phyloP scores from a whole-genome alignment of 2,797 vertebrate species.

The Periophthalmus magnuspinnatus region DNA sequence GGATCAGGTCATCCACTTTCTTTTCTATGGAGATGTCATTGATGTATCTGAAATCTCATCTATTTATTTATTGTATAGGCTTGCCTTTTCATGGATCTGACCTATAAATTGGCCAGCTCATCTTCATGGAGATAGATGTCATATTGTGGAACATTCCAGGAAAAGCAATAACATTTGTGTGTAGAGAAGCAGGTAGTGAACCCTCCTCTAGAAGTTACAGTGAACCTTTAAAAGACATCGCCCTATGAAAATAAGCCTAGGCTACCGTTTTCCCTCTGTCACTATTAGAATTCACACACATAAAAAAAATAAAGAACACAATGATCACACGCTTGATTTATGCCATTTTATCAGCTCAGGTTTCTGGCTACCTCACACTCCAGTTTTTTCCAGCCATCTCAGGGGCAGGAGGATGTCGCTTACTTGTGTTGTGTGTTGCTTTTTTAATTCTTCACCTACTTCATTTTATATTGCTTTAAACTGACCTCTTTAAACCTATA shows the following conservation, averaged over 20 bases:
- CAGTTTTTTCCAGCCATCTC: neutral
- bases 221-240: no score
- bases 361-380: neutral
- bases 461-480: slow-evolving; percentile 24
- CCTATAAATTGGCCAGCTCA: neutral
- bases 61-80: no score
- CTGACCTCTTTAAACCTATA: slow-evolving; percentile 31
- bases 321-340: neutral
- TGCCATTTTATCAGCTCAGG: neutral
- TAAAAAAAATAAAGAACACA: no score
- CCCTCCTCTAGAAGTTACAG: no score
- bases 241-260: no score
- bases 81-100: neutral
- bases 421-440: neutral
- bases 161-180: neutral
- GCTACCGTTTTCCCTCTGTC: no score
- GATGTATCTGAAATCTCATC: no score
- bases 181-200: no score
- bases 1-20: neutral
- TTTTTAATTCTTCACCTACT: slow-evolving; percentile 5
- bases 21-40: neutral
- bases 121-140: neutral
- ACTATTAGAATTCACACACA: no score
- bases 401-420: neutral
- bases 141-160: neutral